Percentiles rank a stretch among this genome's conserved stretches.
Evolutionary conservation across 1,140 invertebrate species (phyloP).

Genomic region (Leptopilina boulardi): DNA sequence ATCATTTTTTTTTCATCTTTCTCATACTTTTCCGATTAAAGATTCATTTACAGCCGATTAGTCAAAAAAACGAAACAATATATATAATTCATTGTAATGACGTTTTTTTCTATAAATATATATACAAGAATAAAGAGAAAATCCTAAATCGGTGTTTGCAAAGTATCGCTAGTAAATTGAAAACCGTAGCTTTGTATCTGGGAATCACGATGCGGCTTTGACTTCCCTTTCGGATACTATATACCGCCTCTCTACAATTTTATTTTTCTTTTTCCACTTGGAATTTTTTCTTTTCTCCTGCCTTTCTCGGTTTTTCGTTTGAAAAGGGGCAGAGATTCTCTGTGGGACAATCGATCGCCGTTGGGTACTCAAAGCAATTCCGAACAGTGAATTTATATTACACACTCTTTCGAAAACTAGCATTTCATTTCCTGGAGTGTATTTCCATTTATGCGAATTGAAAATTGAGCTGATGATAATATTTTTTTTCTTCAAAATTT

Average conservation of each 20-base stretch:
- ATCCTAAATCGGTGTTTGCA: conserved; percentile 1
- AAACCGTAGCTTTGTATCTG: conserved; percentile 17
- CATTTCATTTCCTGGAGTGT: background rate
- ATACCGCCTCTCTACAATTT: background rate
- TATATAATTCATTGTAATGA: background rate
- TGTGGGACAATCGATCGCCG: conserved; percentile 3
- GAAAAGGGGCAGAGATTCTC: conserved; percentile 10
- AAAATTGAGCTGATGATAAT: background rate
- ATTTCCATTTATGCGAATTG: conserved; percentile 5
- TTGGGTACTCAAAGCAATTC: background rate
- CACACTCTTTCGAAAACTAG: background rate
- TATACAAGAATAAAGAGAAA: too few species aligned
- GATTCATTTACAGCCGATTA: background rate
- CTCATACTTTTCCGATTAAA: background rate
- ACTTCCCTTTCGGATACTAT: conserved; percentile 15
- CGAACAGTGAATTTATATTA: conserved; percentile 23
- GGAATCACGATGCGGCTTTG: conserved; percentile 13
- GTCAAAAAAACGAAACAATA: background rate
- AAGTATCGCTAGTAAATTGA: conserved; percentile 24
- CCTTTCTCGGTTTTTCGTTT: background rate
- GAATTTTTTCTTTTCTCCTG: background rate
- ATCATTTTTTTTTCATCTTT: background rate
- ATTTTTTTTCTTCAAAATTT: background rate
- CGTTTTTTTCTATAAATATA: too few species aligned
- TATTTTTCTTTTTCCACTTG: background rate